phyloP scores from a whole-genome alignment of 2,797 vertebrate genomes.

The Apogon hyalosoma region DNA sequence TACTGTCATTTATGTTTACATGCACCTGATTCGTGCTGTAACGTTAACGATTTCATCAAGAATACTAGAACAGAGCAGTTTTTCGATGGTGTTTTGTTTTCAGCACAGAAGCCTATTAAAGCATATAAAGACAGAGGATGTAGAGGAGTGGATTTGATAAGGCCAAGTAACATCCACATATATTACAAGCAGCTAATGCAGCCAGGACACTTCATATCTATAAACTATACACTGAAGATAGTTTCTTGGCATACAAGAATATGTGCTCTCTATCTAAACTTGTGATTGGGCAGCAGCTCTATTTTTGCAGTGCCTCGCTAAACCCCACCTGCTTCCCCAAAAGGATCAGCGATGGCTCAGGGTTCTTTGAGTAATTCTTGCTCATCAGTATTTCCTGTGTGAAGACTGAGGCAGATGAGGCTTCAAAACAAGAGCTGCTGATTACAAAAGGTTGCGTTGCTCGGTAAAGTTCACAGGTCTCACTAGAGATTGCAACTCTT shows the following conservation, averaged over 20 bases:
- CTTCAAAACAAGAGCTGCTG: slow-evolving; percentile 37
- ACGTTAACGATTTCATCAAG: not conserved
- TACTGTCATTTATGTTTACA: not conserved
- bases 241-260: slow-evolving; percentile 53
- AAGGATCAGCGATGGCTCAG: not conserved
- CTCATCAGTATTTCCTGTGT: slow-evolving; percentile 39
- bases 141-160: slow-evolving; percentile 34
- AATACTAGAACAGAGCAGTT: slow-evolving; percentile 1
- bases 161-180: slow-evolving; percentile 33
- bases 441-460: slow-evolving; percentile 43
- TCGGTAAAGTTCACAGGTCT: slow-evolving; percentile 42
- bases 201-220: slow-evolving; percentile 42
- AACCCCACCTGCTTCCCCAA: slow-evolving; percentile 6
- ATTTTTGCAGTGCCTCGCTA: slow-evolving; percentile 14
- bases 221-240: slow-evolving; percentile 40
- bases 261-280: slow-evolving; percentile 21
- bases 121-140: not conserved
- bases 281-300: slow-evolving; percentile 19
- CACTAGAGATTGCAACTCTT: slow-evolving; percentile 52
- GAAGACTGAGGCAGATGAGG: slow-evolving; percentile 27
- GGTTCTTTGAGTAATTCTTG: slow-evolving; percentile 7
- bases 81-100: slow-evolving; percentile 41
- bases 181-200: slow-evolving; percentile 40
- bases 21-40: not conserved
- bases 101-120: slow-evolving; percentile 3